phyloP scores from a whole-genome alignment of 2,797 vertebrate genomes.

The Enteromius afrohamiltoni region DNA sequence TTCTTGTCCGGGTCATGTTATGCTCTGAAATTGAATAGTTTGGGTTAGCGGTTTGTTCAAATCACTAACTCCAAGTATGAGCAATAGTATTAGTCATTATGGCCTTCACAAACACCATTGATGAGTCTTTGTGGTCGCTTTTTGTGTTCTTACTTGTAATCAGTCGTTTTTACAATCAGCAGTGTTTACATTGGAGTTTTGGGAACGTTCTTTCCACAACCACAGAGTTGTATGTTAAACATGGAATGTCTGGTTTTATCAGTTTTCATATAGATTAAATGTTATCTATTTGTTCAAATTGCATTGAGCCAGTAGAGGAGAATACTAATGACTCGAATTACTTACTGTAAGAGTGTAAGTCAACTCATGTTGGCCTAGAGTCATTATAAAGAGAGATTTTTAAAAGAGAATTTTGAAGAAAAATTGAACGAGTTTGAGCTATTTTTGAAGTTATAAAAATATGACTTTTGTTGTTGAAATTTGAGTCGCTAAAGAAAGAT shows the following conservation, averaged over 20 bases:
- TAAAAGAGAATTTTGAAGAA: background rate
- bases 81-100: background rate
- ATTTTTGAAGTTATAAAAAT: background rate
- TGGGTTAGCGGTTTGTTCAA: background rate
- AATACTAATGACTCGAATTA: conserved; percentile 5
- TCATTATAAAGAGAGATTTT: background rate
- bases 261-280: background rate
- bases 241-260: background rate
- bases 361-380: background rate
- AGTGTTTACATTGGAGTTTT: background rate
- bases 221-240: background rate
- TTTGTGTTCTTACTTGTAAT: background rate
- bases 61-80: background rate
- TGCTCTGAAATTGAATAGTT: background rate
- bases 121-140: background rate
- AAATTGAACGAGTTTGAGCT: background rate
- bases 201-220: background rate
- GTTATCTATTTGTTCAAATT: conserved; percentile 16
- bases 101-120: background rate
- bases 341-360: background rate
- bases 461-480: background rate
- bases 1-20: background rate
- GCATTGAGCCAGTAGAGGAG: background rate
- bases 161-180: background rate
- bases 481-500: background rate